Conservation (phyloP, 1,140 invertebrate species). For the Battus philenor region DNA sequence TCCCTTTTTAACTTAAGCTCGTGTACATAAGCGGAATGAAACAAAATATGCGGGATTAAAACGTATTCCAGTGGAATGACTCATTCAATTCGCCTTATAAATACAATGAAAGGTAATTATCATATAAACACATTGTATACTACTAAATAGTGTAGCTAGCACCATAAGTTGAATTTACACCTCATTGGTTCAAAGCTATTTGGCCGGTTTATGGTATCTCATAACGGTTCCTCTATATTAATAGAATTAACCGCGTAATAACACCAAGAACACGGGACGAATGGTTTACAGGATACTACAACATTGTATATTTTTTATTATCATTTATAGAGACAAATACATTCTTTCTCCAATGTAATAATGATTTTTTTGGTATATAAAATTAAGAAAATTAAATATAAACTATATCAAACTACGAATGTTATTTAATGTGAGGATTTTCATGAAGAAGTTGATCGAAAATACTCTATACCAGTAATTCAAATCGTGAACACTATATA, state of each 20-base stretch:
- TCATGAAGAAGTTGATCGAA: no score
- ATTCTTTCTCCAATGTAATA: background rate
- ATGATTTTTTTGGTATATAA: no score
- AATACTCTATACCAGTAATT: no score
- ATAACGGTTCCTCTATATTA: background rate
- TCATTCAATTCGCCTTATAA: conserved; percentile 10
- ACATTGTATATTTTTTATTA: background rate
- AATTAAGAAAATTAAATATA: no score
- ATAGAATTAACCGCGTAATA: background rate
- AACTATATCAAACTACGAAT: no score
- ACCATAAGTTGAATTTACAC: conserved; percentile 11
- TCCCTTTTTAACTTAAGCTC: background rate
- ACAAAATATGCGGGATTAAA: conserved; percentile 7
- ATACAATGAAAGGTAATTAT: conserved; percentile 14
- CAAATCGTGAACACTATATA: no score
- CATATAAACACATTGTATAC: conserved; percentile 15
- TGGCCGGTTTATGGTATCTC: conserved; percentile 9
- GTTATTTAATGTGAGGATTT: no score
- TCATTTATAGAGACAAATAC: background rate
- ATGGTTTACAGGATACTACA: background rate
- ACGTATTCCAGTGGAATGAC: conserved; percentile 5
- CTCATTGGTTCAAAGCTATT: conserved; percentile 4
- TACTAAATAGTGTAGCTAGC: background rate
- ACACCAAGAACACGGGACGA: background rate
- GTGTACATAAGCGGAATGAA: conserved; percentile 1